Evolutionary conservation across 2,888 invertebrate species (phyloP).

Genomic region (Acleris emargana): DNA sequence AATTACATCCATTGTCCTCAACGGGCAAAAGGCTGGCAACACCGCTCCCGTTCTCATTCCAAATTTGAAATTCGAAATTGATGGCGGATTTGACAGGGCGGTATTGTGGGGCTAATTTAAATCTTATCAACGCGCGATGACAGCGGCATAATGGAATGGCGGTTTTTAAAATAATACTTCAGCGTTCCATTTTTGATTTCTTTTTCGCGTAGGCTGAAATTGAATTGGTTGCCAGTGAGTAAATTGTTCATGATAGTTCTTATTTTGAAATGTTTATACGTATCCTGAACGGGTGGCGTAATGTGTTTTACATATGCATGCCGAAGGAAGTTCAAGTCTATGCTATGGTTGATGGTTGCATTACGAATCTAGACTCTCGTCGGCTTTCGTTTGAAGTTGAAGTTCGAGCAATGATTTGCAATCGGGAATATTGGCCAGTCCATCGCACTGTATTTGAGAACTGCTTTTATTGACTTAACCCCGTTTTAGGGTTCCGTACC

Average conservation of each 20-base stretch:
- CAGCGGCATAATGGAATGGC: conserved; percentile 79
- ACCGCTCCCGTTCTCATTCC: conserved; percentile 79
- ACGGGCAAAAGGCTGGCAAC: conserved; percentile 43
- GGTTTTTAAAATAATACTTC: conserved; percentile 72
- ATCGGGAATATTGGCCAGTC: no score
- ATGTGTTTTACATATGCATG: conserved; percentile 5
- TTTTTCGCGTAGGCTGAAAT: conserved; percentile 32
- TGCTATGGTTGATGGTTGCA: neutral
- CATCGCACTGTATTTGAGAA: no score
- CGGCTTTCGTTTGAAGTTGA: neutral
- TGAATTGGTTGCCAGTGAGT: conserved; percentile 27
- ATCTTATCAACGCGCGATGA: conserved; percentile 82
- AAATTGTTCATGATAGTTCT: conserved; percentile 15
- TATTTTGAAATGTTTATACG: conserved; percentile 30
- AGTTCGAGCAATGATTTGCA: no score
- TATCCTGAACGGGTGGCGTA: conserved; percentile 11
- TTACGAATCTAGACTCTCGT: neutral
- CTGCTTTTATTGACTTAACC: no score
- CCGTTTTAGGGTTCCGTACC: no score
- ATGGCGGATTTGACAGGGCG: conserved; percentile 83
- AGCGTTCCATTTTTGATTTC: conserved; percentile 51
- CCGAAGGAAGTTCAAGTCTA: neutral
- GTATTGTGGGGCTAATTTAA: conserved; percentile 82
- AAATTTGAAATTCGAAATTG: conserved; percentile 74
- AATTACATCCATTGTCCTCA: conserved; percentile 50